These are phyloP conservation scores for Rhea americana DNA, from an alignment of 2,113 vertebrate species.

Conservation along the genomic window DNA sequence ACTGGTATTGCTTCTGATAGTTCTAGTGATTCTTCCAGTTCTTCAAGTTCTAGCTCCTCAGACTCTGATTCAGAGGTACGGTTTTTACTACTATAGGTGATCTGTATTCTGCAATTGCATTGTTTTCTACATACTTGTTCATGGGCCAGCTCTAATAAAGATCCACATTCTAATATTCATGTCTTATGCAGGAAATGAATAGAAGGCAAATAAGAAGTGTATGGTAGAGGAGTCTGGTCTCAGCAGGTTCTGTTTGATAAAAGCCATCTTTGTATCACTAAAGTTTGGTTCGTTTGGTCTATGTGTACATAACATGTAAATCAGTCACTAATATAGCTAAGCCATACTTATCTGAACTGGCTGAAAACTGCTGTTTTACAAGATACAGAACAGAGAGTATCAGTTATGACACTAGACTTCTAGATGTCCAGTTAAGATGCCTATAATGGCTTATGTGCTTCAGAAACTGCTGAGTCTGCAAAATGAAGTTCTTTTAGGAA, in stretches of 20 bases:
- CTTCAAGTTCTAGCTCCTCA: slow-evolving; percentile 93
- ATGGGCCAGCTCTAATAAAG: background rate
- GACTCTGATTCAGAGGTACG: slow-evolving; percentile 92
- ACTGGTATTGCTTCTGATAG: slow-evolving; percentile 97
- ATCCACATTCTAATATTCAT: background rate
- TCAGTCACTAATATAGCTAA: background rate
- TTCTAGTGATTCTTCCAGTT: slow-evolving; percentile 97
- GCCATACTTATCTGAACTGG: background rate
- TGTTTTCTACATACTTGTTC: background rate
- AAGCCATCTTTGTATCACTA: background rate
- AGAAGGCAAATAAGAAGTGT: background rate
- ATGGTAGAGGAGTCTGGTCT: background rate
- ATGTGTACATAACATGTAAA: background rate
- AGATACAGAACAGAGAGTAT: background rate
- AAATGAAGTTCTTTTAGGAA: background rate
- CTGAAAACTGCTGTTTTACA: background rate
- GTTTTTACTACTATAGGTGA: background rate
- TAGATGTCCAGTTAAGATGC: background rate
- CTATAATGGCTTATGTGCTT: background rate
- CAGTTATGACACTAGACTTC: background rate
- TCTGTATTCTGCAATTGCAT: background rate
- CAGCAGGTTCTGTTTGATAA: background rate
- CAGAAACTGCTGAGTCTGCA: background rate
- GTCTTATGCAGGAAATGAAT: background rate
- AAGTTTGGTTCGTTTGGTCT: background rate